A percentile compares a stretch with the other conserved stretches of the same genome.
Evolutionary conservation across 2,113 vertebrate genomes (phyloP).

Genomic region (Columbina picui): DNA sequence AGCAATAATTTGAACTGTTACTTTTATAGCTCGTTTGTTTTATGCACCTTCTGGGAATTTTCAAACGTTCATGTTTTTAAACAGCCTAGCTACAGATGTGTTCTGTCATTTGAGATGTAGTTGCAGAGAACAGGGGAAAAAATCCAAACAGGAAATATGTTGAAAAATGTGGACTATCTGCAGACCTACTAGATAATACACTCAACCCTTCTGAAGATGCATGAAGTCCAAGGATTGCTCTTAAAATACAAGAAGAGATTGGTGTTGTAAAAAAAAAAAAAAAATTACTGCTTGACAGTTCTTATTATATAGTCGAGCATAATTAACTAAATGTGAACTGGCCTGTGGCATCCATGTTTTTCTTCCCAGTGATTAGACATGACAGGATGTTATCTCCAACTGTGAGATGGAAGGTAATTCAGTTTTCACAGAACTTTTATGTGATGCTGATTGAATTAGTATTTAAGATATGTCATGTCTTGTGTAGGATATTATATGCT

Average conservation of each 20-base stretch:
- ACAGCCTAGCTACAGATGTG: background rate
- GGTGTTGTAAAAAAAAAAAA: slow-evolving; percentile 7
- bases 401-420: slow-evolving; percentile 68
- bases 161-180: background rate
- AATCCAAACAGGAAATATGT: background rate
- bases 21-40: background rate
- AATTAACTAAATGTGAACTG: slow-evolving; percentile 54
- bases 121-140: background rate
- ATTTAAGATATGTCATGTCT: slow-evolving; percentile 40
- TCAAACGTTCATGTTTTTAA: background rate
- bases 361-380: slow-evolving; percentile 61
- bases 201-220: background rate
- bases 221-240: background rate
- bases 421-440: slow-evolving; percentile 68
- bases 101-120: background rate
- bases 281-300: slow-evolving; percentile 49
- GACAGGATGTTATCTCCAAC: slow-evolving; percentile 69
- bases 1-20: background rate
- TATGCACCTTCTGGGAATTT: background rate
- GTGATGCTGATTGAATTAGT: slow-evolving; percentile 64
- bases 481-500: background rate
- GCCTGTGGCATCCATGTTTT: slow-evolving; percentile 25
- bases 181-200: background rate
- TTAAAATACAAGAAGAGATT: slow-evolving; percentile 30
- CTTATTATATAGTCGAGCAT: slow-evolving; percentile 41